Conservation (phyloP, 2,888 invertebrate species). For the Exephanes ischioxanthus region DNA sequence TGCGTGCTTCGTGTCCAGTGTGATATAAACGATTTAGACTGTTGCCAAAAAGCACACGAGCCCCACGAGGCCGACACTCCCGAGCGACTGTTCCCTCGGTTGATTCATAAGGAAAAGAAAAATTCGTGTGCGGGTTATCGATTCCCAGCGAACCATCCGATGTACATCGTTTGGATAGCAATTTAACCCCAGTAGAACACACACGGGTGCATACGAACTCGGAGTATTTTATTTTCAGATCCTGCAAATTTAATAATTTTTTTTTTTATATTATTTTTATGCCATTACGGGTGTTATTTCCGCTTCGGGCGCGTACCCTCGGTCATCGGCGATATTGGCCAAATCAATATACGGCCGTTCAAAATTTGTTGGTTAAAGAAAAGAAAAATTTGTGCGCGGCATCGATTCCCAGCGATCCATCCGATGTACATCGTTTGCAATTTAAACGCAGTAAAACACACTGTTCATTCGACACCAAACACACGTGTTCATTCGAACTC, state of each 20-base stretch:
- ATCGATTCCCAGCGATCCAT: neutral
- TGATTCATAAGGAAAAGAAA: conserved; percentile 24
- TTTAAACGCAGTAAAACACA: neutral
- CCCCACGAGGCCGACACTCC: conserved; percentile 1
- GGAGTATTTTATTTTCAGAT: neutral
- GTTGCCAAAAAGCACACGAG: conserved; percentile 28
- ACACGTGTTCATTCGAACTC: neutral
- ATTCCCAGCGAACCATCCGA: neutral
- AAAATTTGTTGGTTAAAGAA: neutral
- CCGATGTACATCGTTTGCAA: neutral
- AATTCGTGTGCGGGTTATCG: neutral
- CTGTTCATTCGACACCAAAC: too few relatives aligned
- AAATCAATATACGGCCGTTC: too few relatives aligned
- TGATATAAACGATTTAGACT: conserved; percentile 30
- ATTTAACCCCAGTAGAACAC: neutral
- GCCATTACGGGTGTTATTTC: too few relatives aligned
- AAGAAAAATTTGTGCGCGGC: neutral
- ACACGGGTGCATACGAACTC: neutral
- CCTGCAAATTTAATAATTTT: neutral
- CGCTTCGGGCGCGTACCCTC: too few relatives aligned
- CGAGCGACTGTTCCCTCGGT: conserved; percentile 4
- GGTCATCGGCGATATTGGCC: too few relatives aligned
- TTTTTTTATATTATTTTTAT: too few relatives aligned
- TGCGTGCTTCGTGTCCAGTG: neutral
- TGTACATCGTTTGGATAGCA: neutral